Evolutionary conservation across 2,113 vertebrate species (phyloP), one percentile per base, ranked within the genome.

Genomic region (Osmerus mordax): DNA sequence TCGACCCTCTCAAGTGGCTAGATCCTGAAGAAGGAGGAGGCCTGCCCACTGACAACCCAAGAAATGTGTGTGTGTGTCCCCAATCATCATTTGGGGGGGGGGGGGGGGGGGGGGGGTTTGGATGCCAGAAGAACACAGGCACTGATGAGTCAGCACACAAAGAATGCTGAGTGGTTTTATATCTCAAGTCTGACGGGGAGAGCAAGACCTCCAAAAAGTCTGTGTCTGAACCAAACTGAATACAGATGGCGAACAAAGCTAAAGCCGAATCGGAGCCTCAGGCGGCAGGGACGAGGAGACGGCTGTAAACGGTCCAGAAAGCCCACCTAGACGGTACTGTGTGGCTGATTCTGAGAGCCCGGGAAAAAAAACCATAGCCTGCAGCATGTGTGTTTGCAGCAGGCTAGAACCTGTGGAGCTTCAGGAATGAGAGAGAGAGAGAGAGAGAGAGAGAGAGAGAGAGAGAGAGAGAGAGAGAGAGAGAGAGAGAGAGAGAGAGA

Each of bases 301-400:
- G 41, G 41, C 8, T 1, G 41, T 11, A 47, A 7, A 36, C 32
- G 7, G 32, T 7, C 32, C 41, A 47, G 41, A 11, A 47, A 47
- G 7, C 41, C 41, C 41, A 47, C 41, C 9, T 47, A 47, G 41
- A 47, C 41, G 41, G 9, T 47, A 76, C 51, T 19, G 28, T 36
- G 23, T 75, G 65, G 21, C 68, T 76, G 78, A 77, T 73, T 77
- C 41, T 82, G 76, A 85, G 62, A 23, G n/a, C 19, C 73, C 81
- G 65, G 71, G 19, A 53, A 75, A 70, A 60, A 88, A 87, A 86
- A 75, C 67, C 70, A 72, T 84, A 84, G 87, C 84, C 83, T 72
- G 55, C 71, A 87, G 87, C 70, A 55, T 29, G n/a, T 28, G 63
- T 54, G 79, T 75, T 62, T 69, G 47, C 63, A 79, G 75, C 85